Percentiles rank a stretch among this genome's conserved stretches.
Evolutionary conservation across 2,888 invertebrate species (phyloP).

Genomic region (Euproctis similis): DNA sequence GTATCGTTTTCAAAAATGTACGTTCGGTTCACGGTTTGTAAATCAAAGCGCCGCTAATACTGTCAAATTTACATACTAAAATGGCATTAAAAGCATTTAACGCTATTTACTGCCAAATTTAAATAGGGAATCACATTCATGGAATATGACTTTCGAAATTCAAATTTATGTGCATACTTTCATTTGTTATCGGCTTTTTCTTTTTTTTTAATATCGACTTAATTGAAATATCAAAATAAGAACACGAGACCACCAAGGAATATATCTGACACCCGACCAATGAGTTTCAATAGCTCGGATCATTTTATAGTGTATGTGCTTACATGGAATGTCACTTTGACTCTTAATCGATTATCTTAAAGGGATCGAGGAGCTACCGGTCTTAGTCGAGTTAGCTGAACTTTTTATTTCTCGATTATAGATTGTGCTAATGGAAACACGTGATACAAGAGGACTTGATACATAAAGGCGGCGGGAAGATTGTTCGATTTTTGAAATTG

Average conservation of each 20-base stretch:
- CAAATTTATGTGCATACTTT: too few relatives aligned
- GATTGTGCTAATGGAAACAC: conserved; percentile 21
- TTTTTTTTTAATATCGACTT: conserved; percentile 1
- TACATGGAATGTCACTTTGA: conserved; percentile 65
- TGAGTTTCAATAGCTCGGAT: conserved; percentile 35
- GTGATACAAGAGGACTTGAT: conserved; percentile 4
- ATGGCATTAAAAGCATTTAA: too few relatives aligned
- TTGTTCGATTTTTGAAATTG: conserved; percentile 1
- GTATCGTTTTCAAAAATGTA: too few relatives aligned
- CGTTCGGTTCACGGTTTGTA: too few relatives aligned
- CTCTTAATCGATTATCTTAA: conserved; percentile 46
- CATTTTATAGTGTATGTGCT: conserved; percentile 29
- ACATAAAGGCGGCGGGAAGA: neutral
- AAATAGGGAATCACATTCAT: too few relatives aligned
- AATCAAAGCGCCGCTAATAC: too few relatives aligned
- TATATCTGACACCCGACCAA: conserved; percentile 15
- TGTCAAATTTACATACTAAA: too few relatives aligned
- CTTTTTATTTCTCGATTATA: conserved; percentile 23
- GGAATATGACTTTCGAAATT: too few relatives aligned
- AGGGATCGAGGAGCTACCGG: conserved; percentile 57
- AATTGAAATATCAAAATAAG: conserved; percentile 25
- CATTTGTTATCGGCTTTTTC: too few relatives aligned
- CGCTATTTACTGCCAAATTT: too few relatives aligned
- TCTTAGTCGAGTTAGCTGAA: conserved; percentile 31
- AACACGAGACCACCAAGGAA: conserved; percentile 38